phyloP scores from a whole-genome alignment of 1,140 invertebrate species.

The Pectinophora gossypiella region DNA sequence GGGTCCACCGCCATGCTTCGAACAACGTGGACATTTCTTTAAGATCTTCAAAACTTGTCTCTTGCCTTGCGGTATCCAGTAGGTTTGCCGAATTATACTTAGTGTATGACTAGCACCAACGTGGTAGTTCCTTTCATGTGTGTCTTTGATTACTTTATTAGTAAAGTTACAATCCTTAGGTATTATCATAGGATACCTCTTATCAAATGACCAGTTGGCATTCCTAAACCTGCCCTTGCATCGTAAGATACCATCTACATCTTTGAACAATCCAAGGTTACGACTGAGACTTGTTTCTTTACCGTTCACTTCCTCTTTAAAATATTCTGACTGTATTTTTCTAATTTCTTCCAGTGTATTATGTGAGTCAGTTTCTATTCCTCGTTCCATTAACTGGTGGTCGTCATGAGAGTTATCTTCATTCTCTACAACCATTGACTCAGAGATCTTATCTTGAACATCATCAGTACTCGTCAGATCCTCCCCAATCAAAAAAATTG shows the following conservation, averaged over 20 bases:
- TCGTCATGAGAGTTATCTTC: background rate
- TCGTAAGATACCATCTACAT: slow-evolving; percentile 15
- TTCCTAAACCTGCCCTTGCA: slow-evolving; percentile 18
- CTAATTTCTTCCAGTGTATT: background rate
- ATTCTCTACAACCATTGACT: background rate
- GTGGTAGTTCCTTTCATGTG: slow-evolving; percentile 17
- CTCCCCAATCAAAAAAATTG: slow-evolving; percentile 1
- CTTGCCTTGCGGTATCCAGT: slow-evolving; percentile 21
- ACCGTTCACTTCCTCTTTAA: slow-evolving; percentile 7
- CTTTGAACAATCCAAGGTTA: slow-evolving; percentile 8
- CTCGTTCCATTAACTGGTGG: background rate
- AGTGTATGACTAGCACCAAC: slow-evolving; percentile 20
- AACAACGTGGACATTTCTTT: slow-evolving; percentile 11
- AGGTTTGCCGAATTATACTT: slow-evolving; percentile 16
- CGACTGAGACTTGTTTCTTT: slow-evolving; percentile 3
- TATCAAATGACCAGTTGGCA: slow-evolving; percentile 12
- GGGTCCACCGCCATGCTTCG: slow-evolving; percentile 23
- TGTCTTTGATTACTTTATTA: slow-evolving; percentile 7
- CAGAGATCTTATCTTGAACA: background rate
- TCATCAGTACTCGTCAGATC: slow-evolving; percentile 7
- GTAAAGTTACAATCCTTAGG: slow-evolving; percentile 11
- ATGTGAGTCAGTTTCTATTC: background rate
- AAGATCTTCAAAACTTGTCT: slow-evolving; percentile 14
- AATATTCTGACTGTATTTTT: slow-evolving; percentile 9
- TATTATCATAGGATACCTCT: slow-evolving; percentile 15